Base-by-base conservation (phyloP, 2,888 invertebrate genomes). In the Dryadula phaetusa region DNA sequence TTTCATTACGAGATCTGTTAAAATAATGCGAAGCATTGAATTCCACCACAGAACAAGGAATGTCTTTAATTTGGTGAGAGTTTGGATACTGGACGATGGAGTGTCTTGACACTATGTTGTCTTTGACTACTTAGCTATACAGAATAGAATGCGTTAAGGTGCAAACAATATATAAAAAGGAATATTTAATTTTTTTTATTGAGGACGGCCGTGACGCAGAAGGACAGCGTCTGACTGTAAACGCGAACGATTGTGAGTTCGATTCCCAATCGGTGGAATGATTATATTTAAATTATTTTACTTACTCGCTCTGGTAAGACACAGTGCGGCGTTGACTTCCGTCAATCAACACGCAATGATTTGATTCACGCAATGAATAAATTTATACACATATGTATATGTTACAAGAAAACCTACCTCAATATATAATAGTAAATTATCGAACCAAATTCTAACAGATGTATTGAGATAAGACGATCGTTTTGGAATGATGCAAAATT, bases 401-500 rank as follows among this genome's bases (percentile, higher is more conserved):
- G 12, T 37, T 12, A 37, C 3, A 37, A 7, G 10, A 10, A 22
- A 34, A 34, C 54, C 14, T 37, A 56, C 54, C 54, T 56, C 8
- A 56, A 37, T 28, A 49, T 7, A 18, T 52, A 12, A 16, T 42
- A 42, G 10, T n/a, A n/a, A n/a, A n/a, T n/a, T n/a, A n/a, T n/a
- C n/a, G n/a, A n/a, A n/a, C n/a, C 14, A 42, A 28, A 12, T 2
- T 18, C 7, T 32, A 53, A 47, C 14, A 44, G 47, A 56, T 56
- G 47, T 56, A 37, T 47, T 34, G 16, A 47, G 64, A 64, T 66
- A 66, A 62, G 53, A 16, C 42, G 61, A 62, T 42, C 25, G 37
- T 28, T 53, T 62, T 47, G 40, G 53, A 66, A 54, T 66, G 66
- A 66, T 66, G 22, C 53, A 28, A 22, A 18, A 37, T 62, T 14